These are phyloP conservation scores for Sarcophilus harrisii DNA, from an alignment of 2,797 vertebrate genomes.

Conservation along the genomic window DNA sequence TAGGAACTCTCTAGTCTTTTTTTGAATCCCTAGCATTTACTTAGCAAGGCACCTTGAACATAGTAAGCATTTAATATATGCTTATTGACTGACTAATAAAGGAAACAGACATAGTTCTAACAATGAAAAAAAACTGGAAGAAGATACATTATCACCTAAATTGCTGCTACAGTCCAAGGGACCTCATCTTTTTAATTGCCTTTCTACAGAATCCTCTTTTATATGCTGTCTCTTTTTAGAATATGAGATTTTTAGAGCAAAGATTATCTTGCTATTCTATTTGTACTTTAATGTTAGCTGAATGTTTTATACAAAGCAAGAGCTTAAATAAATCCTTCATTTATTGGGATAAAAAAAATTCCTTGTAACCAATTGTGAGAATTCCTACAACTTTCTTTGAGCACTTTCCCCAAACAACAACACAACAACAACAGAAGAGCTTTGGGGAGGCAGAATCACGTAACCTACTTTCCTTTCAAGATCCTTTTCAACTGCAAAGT, in stretches of 20 bases:
- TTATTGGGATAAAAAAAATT: neutral
- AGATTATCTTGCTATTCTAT: neutral
- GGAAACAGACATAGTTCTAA: neutral
- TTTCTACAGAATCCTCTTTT: neutral
- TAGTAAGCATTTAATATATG: neutral
- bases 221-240: neutral
- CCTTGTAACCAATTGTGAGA: neutral
- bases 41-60: neutral
- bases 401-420: neutral
- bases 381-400: neutral
- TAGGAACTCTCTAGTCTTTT: neutral
- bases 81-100: neutral
- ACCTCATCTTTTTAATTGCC: neutral
- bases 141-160: neutral
- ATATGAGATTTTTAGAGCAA: neutral
- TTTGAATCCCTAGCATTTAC: neutral
- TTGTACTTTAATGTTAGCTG: neutral
- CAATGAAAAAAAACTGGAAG: neutral
- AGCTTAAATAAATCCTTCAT: neutral
- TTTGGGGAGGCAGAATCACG: neutral
- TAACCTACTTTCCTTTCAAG: neutral
- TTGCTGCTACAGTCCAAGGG: neutral
- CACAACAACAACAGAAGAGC: neutral
- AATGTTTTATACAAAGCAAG: neutral
- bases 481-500: neutral